phyloP scores from a whole-genome alignment of 2,888 invertebrate species.

The Masnerella sp. region DNA sequence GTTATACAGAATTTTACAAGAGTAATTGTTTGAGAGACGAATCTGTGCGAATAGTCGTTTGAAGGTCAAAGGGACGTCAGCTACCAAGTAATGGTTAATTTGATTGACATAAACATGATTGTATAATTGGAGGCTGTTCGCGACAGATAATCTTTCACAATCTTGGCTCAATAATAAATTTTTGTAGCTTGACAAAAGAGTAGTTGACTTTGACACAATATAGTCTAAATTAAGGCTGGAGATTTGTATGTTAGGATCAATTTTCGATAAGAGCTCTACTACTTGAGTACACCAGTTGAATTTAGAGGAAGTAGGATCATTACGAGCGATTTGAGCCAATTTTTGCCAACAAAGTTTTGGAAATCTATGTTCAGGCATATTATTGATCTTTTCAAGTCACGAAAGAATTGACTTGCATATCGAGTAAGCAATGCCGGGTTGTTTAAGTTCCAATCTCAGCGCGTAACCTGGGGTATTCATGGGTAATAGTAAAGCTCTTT shows the following conservation, averaged over 20 bases:
- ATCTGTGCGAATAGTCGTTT: background rate
- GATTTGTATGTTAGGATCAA: background rate
- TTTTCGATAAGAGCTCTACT: background rate
- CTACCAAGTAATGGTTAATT: background rate
- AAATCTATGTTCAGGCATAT: background rate
- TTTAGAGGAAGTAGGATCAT: too few relatives aligned
- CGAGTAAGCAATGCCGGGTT: background rate
- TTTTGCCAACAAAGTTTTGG: background rate
- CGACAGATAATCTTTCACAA: background rate
- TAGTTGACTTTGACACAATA: background rate
- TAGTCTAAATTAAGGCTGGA: too few relatives aligned
- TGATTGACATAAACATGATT: background rate
- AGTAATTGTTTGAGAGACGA: background rate
- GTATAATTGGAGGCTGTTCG: background rate
- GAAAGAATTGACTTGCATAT: background rate
- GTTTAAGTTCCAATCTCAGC: background rate
- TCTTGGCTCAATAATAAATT: background rate
- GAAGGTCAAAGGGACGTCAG: background rate
- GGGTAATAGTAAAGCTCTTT: background rate
- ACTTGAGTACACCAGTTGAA: background rate
- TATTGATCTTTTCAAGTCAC: background rate
- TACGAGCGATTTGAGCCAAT: background rate
- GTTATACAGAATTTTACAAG: too few relatives aligned
- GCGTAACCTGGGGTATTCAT: background rate
- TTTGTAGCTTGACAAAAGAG: background rate